Evolutionary conservation across 1,140 invertebrate species (phyloP).

Genomic region (Augochlora pura): DNA sequence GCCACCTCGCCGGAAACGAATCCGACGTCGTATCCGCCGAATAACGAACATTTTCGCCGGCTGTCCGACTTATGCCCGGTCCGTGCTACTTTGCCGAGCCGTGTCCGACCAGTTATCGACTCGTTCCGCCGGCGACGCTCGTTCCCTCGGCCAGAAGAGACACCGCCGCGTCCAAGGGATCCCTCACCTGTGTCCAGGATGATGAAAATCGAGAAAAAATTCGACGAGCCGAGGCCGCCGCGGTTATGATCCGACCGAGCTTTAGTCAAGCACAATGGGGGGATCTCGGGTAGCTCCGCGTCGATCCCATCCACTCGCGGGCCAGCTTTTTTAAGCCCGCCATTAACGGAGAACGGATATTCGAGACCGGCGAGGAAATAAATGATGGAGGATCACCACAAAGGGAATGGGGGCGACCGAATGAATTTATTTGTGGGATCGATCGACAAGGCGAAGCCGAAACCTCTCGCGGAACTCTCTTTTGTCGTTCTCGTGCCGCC

Average conservation of each 20-base stretch:
- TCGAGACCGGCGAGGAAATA: too few species aligned
- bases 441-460: too few species aligned
- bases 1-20: too few species aligned
- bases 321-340: constrained; percentile 1
- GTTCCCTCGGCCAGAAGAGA: not conserved
- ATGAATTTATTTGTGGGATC: too few species aligned
- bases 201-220: constrained; percentile 1
- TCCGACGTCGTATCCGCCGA: too few species aligned
- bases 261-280: constrained; percentile 1
- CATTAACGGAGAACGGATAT: not conserved
- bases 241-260: constrained; percentile 11
- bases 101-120: not conserved
- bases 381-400: too few species aligned
- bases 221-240: not conserved
- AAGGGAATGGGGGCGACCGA: too few species aligned
- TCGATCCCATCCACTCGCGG: constrained; percentile 3
- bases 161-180: not conserved
- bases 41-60: not conserved
- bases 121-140: not conserved
- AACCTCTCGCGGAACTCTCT: too few species aligned
- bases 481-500: too few species aligned
- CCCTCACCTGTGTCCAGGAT: not conserved
- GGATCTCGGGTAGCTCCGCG: constrained; percentile 18
- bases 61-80: not conserved
- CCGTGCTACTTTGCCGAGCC: not conserved